Evolutionary conservation across 2,113 vertebrate genomes (phyloP).

Genomic region (Triplophysa tibetana): DNA sequence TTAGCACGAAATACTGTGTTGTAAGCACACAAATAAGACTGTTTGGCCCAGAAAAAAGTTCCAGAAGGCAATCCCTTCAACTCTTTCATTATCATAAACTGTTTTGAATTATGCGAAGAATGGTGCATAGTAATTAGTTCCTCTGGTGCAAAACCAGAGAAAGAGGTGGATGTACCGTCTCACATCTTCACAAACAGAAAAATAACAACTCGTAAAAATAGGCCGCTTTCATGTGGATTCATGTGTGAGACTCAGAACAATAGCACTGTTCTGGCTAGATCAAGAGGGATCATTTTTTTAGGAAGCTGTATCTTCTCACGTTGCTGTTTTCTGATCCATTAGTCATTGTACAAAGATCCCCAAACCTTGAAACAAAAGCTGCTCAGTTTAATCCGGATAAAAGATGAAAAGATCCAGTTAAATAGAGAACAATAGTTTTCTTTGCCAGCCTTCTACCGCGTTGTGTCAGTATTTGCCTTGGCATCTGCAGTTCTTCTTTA

Average conservation of each 20-base stretch:
- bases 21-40: slow-evolving; percentile 54
- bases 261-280: slow-evolving; percentile 14
- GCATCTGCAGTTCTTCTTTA: slow-evolving; percentile 35
- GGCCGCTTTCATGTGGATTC: slow-evolving; percentile 20
- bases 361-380: slow-evolving; percentile 21
- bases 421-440: slow-evolving; percentile 35
- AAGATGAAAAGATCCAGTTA: slow-evolving; percentile 19
- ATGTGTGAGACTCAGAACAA: slow-evolving; percentile 18
- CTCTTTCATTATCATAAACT: slow-evolving; percentile 52
- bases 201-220: slow-evolving; percentile 35
- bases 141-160: slow-evolving; percentile 52
- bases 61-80: slow-evolving; percentile 46
- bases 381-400: neutral
- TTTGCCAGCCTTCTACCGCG: slow-evolving; percentile 47
- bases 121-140: slow-evolving; percentile 55
- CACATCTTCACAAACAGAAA: slow-evolving; percentile 38
- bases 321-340: slow-evolving; percentile 18
- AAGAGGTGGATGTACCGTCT: slow-evolving; percentile 37
- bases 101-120: slow-evolving; percentile 54
- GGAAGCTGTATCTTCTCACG: slow-evolving; percentile 11
- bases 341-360: slow-evolving; percentile 39
- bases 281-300: slow-evolving; percentile 12
- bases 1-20: slow-evolving; percentile 44
- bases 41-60: slow-evolving; percentile 47
- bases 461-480: slow-evolving; percentile 49